phyloP scores from a whole-genome alignment of 1,140 invertebrate genomes.

The Planococcus citri region DNA sequence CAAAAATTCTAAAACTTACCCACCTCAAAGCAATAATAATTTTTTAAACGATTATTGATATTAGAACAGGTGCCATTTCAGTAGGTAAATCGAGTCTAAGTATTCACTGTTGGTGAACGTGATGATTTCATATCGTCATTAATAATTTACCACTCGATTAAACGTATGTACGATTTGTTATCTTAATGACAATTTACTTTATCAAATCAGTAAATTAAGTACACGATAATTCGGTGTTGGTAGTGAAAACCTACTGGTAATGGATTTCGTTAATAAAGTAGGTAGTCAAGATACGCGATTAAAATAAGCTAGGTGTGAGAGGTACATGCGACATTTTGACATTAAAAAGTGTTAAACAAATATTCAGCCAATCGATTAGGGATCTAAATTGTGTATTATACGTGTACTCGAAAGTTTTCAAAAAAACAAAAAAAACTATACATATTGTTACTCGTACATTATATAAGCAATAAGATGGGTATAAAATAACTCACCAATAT shows the following conservation, averaged over 20 bases:
- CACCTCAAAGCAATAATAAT: too few species aligned
- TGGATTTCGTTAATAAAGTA: too few species aligned
- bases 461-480: neutral
- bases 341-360: neutral
- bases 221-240: too few species aligned
- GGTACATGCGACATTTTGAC: neutral
- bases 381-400: too few species aligned
- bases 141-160: neutral
- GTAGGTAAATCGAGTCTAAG: neutral
- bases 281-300: too few species aligned
- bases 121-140: neutral
- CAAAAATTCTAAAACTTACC: too few species aligned
- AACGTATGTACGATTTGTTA: neutral
- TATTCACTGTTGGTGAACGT: too few species aligned
- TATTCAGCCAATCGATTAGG: too few species aligned
- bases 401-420: too few species aligned
- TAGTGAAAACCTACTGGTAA: too few species aligned
- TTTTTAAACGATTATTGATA: neutral
- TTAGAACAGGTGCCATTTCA: neutral
- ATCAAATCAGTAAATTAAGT: neutral
- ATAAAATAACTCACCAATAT: neutral
- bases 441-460: neutral
- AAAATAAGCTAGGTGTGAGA: neutral
- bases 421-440: too few species aligned
- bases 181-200: neutral